Evolutionary conservation across 2,888 invertebrate species (phyloP), one percentile per base, ranked within the genome.

Genomic region (Venusia cambrica): DNA sequence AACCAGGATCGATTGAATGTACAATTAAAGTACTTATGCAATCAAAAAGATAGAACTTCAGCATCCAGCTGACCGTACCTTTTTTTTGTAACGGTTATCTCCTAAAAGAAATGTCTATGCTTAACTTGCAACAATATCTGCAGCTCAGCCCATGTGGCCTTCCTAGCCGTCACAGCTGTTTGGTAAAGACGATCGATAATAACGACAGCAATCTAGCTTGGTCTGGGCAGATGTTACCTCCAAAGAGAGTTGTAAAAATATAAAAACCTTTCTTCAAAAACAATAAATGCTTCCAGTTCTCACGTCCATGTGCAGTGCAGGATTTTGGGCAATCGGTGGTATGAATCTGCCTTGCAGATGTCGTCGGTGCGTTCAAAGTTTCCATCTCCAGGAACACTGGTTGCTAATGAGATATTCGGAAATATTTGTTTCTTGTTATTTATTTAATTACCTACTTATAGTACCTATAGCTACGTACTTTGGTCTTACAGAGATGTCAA

Each of bases 291-390:
- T 61, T 56, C n/a, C 48, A 49, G 70, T 81, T 81, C 79, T 70
- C 81, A 81, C 78, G 73, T 74, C 69, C 84, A 84, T 75, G 66
- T 84, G 84, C 69, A 63, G 57, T 62, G 73, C 76, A 75, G 74
- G 60, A 68, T 83, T 85, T 84, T 80, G 65, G 83, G 72, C 68
- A 79, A 73, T 63, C 55, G n/a, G 60, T 48, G 48, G 38, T 39
- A 49, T 54, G 70, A 78, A 79, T 83, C 78, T 85, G 85, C 55
- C 54, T 60, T 74, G 79, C 85, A 85, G 74, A 83, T 85, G 85
- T 73, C 38, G 51, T 43, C 71, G 73, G 72, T 51, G 55, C 46
- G 56, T 67, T 73, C 71, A 73, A 77, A 73, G 69, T 55, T 58
- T 54, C n/a, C 37, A 56, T 56, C 58, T 77, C 77, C 75, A 77